Conservation (phyloP, 2,888 invertebrate species). For the Tenthredo amoena region DNA sequence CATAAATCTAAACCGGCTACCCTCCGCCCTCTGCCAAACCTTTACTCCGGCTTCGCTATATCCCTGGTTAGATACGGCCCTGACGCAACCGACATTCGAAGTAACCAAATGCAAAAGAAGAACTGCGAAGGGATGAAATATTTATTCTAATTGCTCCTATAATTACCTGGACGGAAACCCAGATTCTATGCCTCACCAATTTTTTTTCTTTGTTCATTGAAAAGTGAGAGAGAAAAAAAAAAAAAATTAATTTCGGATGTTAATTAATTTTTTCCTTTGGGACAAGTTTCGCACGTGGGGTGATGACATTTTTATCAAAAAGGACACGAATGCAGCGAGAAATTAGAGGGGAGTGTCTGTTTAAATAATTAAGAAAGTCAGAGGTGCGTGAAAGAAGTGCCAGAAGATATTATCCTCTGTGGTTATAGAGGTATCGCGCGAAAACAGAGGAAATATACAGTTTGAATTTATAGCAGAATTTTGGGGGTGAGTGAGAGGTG, state of each 20-base stretch:
- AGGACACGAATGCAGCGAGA: not conserved
- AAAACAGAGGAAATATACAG: slow-evolving; percentile 7
- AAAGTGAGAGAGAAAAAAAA: too few relatives aligned
- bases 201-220: not conserved
- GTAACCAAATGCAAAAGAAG: slow-evolving; percentile 15
- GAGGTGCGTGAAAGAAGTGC: slow-evolving; percentile 19
- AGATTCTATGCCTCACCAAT: not conserved
- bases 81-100: slow-evolving; percentile 23
- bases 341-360: not conserved
- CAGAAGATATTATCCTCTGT: slow-evolving; percentile 24
- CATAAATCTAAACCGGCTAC: slow-evolving; percentile 65
- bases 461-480: slow-evolving; percentile 17
- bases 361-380: slow-evolving; percentile 14
- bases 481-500: not conserved
- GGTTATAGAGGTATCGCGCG: not conserved
- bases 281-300: not conserved
- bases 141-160: slow-evolving; percentile 62
- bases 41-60: not conserved
- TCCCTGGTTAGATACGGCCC: slow-evolving; percentile 36
- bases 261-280: not conserved
- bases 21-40: slow-evolving; percentile 57
- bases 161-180: slow-evolving; percentile 57
- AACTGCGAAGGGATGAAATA: slow-evolving; percentile 61
- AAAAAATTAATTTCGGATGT: not conserved
- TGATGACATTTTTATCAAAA: too few relatives aligned